Base-by-base conservation (phyloP, 2,113 vertebrate species). In the Marmota flaviventris region DNA sequence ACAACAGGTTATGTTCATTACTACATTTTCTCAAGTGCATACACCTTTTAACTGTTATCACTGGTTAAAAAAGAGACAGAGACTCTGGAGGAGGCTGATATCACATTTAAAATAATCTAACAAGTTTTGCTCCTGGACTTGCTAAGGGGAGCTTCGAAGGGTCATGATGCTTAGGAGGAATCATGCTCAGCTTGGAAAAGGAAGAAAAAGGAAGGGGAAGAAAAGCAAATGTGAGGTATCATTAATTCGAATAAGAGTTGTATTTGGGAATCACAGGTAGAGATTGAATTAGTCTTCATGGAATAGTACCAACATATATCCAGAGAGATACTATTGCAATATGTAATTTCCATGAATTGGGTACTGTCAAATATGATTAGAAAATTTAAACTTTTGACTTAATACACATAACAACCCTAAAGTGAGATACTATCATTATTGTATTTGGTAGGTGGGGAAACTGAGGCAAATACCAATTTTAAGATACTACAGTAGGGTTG, bases 71-170 rank as follows among this genome's bases (percentile, higher is more conserved):
- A 45, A 65, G 82, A 65, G 58, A 63, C 63, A 85, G 61, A 51
- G 32, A 93, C 22, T 70, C 86, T 51, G 39, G 7, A 63, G 29
- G 69, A 85, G 27, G 25, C 24, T 95, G 29, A 48, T 16, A 18
- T 61, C 42, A 81, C 32, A 17, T 76, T 39, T 39, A 42, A 48
- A 86, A 84, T 84, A 86, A 67, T 29, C n/a, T 67, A 53, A 73
- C 61, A 72, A 32, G 45, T 90, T 85, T 67, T 96, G 27, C 25
- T 79, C 24, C 39, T 87, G 42, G 87, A 86, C 76, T 85, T 87
- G 34, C 58, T 87, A 73, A 77, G 20, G 78, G 45, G 29, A 58
- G 42, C 22, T 92, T 69, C 4, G 8, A 77, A 83, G 48, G 73
- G 22, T 25, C 37, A 63, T 4, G 22, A 18, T 61, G 14, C 32